These are phyloP conservation scores for Vimba vimba DNA, from an alignment of 2,113 vertebrate species.

Conservation along the genomic window DNA sequence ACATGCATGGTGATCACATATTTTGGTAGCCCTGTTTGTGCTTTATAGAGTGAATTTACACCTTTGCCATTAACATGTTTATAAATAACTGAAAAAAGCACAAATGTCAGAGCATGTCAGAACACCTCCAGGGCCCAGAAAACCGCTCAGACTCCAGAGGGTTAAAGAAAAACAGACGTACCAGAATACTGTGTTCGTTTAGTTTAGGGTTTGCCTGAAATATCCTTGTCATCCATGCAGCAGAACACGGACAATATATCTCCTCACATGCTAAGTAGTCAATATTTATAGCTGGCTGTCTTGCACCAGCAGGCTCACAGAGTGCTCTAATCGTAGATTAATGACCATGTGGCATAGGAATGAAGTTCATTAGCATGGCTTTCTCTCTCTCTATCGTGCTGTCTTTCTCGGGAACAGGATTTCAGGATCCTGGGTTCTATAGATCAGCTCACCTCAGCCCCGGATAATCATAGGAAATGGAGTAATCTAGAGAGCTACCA, in stretches of 20 bases:
- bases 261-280: slow-evolving; percentile 38
- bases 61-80: too few species aligned
- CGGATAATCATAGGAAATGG: slow-evolving; percentile 40
- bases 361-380: slow-evolving; percentile 28
- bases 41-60: too few species aligned
- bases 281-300: slow-evolving; percentile 44
- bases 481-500: slow-evolving; percentile 16
- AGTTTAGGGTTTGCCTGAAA: slow-evolving; percentile 8
- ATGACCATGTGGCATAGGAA: slow-evolving; percentile 43
- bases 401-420: background rate
- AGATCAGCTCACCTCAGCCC: slow-evolving; percentile 41
- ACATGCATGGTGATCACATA: too few species aligned
- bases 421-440: slow-evolving; percentile 16
- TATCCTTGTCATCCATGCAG: slow-evolving; percentile 4
- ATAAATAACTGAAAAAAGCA: too few species aligned
- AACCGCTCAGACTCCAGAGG: too few species aligned
- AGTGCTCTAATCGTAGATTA: slow-evolving; percentile 45
- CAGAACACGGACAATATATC: slow-evolving; percentile 15
- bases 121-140: too few species aligned
- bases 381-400: background rate
- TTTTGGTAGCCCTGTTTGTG: too few species aligned
- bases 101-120: too few species aligned
- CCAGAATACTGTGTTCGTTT: background rate
- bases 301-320: slow-evolving; percentile 30
- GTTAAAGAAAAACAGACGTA: background rate